Evolutionary conservation across 2,113 vertebrate genomes (phyloP), one percentile per base, ranked within the genome.

Genomic region (Mormyrus lacerda): DNA sequence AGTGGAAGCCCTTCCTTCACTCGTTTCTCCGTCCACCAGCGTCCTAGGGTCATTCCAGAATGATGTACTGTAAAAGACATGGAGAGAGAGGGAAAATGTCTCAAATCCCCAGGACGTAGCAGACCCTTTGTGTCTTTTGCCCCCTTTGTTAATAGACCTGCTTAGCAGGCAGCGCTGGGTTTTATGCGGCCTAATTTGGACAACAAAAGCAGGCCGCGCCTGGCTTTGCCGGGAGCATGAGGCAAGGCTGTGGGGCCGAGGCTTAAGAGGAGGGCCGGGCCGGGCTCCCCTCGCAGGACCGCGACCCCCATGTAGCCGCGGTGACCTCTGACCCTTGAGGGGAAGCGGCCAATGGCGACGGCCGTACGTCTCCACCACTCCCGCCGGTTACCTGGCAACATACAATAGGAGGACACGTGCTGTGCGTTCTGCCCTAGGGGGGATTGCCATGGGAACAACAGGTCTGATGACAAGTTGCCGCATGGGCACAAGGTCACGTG

Each of bases 361-460:
- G 44, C 10, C 82, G 31, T 91, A 88, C 90, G 83, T 91, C 89
- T 53, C 91, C 55, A 87, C 91, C 90, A 92, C 93, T 91, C 92
- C 86, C 85, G 86, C 90, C 35, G n/a, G 93, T 94, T 93, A 92
- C 94, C 91, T 94, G 93, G 94, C 94, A 94, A 95, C 93, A 84
- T 86, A 91, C 93, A 92, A 92, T 90, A 87, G 90, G 92, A 89
- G 90, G 53, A 89, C 88, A 53, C 90, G 90, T 88, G 85, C 39
- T 91, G 91, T 87, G 91, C 90, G 84, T 90, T 39, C 31, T 42
- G 35, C 35, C 73, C 31, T 79, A 19, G 73, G 90, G 92, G 85
- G 89, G 86, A 94, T 94, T 93, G 93, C 93, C 92, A 94, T 93
- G 93, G 93, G 92, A 94, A 94, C 93, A 79, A 55, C 65, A 65